phyloP scores from a whole-genome alignment of 2,113 vertebrate species.

The Ageneiosus marmoratus region DNA sequence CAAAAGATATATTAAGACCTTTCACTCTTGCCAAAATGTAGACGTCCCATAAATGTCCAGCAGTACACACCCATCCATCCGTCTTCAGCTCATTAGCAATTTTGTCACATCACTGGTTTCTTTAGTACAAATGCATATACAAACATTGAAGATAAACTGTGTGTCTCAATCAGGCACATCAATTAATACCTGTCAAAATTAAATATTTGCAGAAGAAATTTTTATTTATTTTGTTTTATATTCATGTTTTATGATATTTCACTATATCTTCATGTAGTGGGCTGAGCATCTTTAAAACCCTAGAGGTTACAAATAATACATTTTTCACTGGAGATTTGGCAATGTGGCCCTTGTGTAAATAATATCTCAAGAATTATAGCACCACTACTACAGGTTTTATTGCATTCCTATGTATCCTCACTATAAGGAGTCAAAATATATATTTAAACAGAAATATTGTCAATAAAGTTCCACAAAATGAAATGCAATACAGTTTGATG shows the following conservation, averaged over 20 bases:
- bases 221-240: neutral
- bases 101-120: neutral
- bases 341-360: neutral
- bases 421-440: neutral
- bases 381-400: neutral
- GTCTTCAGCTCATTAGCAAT: neutral
- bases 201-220: neutral
- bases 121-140: neutral
- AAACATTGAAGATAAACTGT: neutral
- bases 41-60: slow-evolving; percentile 2
- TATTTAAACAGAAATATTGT: neutral
- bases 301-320: neutral
- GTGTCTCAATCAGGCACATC: neutral
- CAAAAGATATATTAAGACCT: slow-evolving; percentile 21
- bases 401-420: neutral
- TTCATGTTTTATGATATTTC: neutral
- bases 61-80: neutral
- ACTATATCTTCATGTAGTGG: neutral
- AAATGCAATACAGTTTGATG: neutral
- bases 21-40: slow-evolving; percentile 8
- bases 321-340: neutral
- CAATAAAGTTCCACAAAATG: neutral
- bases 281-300: neutral
- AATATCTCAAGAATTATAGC: neutral
- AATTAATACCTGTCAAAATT: neutral